Evolutionary conservation across 2,113 vertebrate genomes (phyloP).

Genomic region (Scartelaos histophorus): DNA sequence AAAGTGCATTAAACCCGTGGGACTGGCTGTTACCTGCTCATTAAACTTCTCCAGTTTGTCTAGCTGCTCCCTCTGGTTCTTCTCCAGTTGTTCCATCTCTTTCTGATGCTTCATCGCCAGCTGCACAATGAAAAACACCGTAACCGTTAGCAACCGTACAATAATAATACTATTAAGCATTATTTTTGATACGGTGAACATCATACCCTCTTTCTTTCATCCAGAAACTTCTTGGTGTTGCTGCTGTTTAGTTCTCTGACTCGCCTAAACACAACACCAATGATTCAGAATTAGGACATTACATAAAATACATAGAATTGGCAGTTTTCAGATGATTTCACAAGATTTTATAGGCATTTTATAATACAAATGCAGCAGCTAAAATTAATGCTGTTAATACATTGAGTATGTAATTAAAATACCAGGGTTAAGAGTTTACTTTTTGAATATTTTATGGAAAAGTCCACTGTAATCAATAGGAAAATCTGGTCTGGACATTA

Average conservation of each 20-base stretch:
- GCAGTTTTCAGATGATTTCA: too few species aligned
- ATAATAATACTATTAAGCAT: not conserved
- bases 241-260: constrained; percentile 97
- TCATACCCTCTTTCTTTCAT: constrained; percentile 94
- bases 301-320: too few species aligned
- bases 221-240: constrained; percentile 99
- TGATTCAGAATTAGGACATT: too few species aligned
- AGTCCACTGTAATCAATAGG: too few species aligned
- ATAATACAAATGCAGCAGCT: too few species aligned
- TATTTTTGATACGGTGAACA: not conserved
- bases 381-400: too few species aligned
- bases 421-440: too few species aligned
- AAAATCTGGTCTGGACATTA: too few species aligned
- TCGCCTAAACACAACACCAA: constrained; percentile 75
- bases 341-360: too few species aligned
- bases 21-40: constrained; percentile 85
- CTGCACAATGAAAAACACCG: constrained; percentile 59
- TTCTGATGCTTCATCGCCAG: constrained; percentile 97
- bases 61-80: constrained; percentile 92
- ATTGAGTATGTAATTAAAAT: too few species aligned
- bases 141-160: not conserved
- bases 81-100: constrained; percentile 96
- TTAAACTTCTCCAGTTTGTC: constrained; percentile 97
- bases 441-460: too few species aligned
- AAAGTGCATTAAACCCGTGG: not conserved